These are phyloP conservation scores for Lichenostomus cassidix DNA, from an alignment of 2,113 vertebrate species.

Conservation along the genomic window DNA sequence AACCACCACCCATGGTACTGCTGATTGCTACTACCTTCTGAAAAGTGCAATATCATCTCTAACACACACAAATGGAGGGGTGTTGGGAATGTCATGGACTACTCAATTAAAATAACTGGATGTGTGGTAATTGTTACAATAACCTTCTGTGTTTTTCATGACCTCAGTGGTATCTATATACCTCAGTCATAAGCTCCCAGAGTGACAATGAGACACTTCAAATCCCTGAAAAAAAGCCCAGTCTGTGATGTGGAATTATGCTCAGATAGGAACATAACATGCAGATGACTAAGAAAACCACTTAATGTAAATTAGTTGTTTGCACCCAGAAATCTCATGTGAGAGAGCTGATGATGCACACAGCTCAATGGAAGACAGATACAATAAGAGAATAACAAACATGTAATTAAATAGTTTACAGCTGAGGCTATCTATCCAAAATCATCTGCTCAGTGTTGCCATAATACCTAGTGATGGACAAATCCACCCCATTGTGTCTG, in stretches of 20 bases:
- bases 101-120: not conserved
- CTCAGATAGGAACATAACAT: not conserved
- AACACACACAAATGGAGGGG: not conserved
- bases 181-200: not conserved
- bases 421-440: not conserved
- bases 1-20: not conserved
- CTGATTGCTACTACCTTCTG: not conserved
- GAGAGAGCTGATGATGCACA: not conserved
- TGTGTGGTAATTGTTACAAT: not conserved
- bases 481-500: not conserved
- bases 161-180: not conserved
- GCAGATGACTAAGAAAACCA: not conserved
- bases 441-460: not conserved
- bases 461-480: not conserved
- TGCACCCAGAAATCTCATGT: not conserved
- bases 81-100: not conserved
- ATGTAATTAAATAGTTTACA: not conserved
- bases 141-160: not conserved
- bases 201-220: not conserved
- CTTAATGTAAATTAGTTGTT: not conserved
- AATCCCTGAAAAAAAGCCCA: not conserved
- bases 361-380: not conserved
- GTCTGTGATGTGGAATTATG: not conserved
- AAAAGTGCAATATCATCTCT: not conserved
- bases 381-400: not conserved